Conservation (phyloP, 2,888 invertebrate species). For the Noctua janthina region DNA sequence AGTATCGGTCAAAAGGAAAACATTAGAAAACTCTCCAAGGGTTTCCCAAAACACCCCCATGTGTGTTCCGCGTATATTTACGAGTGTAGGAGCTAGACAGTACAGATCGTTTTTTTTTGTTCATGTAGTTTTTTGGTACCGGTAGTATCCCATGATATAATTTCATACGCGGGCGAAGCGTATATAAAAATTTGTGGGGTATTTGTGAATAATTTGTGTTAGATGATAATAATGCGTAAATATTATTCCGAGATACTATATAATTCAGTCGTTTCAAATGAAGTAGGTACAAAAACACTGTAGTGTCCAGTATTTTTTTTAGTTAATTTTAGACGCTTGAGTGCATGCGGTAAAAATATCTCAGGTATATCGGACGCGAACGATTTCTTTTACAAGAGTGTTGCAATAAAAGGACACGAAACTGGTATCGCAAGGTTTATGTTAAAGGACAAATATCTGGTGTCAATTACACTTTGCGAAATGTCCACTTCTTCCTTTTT, state of each 20-base stretch:
- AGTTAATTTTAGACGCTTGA: neutral
- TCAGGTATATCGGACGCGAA: neutral
- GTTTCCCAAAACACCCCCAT: neutral
- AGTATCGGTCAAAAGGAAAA: neutral
- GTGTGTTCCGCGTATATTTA: neutral
- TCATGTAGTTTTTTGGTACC: neutral
- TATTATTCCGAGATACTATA: neutral
- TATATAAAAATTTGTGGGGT: neutral
- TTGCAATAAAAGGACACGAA: slow-evolving; percentile 4
- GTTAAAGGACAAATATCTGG: slow-evolving; percentile 2
- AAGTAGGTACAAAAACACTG: neutral
- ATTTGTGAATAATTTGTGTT: neutral
- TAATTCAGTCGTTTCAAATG: neutral
- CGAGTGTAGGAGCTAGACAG: no score
- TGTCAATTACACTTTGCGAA: neutral
- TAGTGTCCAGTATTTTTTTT: neutral
- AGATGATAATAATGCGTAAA: neutral
- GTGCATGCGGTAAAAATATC: slow-evolving; percentile 4
- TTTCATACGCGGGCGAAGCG: neutral
- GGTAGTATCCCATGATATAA: neutral
- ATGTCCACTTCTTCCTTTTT: neutral
- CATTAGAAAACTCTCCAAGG: neutral
- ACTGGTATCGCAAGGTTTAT: slow-evolving; percentile 3
- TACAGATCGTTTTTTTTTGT: neutral
- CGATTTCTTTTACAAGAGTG: neutral